Evolutionary conservation across 2,888 invertebrate genomes (phyloP).

Genomic region (Eristalis tenax): DNA sequence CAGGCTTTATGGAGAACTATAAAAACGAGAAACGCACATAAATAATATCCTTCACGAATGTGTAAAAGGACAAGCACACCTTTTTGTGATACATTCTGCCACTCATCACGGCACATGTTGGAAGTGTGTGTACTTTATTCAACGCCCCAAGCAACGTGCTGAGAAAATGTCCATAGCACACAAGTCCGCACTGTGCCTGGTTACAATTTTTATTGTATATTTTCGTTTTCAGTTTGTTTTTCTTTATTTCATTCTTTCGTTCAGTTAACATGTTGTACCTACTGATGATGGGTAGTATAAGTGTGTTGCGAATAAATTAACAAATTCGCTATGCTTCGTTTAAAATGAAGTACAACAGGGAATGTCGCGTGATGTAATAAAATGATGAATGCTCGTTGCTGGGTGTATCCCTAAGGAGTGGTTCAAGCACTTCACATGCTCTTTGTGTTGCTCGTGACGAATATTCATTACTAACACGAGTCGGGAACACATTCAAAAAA

Average conservation of each 20-base stretch:
- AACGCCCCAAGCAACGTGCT: not conserved
- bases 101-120: conserved; percentile 4
- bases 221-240: not conserved
- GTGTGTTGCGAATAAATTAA: conserved; percentile 56
- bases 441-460: conserved; percentile 55
- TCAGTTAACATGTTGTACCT: not conserved
- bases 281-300: not conserved
- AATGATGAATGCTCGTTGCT: conserved; percentile 56
- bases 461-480: conserved; percentile 54
- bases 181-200: not conserved
- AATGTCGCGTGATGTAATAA: conserved; percentile 66
- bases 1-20: conserved; percentile 41
- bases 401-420: conserved; percentile 67
- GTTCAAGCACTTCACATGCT: conserved; percentile 40
- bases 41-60: conserved; percentile 24
- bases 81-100: conserved; percentile 16
- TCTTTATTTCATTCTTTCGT: not conserved
- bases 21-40: conserved; percentile 34
- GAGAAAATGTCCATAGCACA: conserved; percentile 12
- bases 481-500: conserved; percentile 30
- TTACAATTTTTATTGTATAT: not conserved
- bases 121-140: not conserved
- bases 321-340: conserved; percentile 37
- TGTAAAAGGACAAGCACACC: conserved; percentile 28
- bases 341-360: conserved; percentile 38